Evolutionary conservation across 2,113 vertebrate species (phyloP), one percentile per base, ranked within the genome.

Genomic region (Zosterops pallidus): DNA sequence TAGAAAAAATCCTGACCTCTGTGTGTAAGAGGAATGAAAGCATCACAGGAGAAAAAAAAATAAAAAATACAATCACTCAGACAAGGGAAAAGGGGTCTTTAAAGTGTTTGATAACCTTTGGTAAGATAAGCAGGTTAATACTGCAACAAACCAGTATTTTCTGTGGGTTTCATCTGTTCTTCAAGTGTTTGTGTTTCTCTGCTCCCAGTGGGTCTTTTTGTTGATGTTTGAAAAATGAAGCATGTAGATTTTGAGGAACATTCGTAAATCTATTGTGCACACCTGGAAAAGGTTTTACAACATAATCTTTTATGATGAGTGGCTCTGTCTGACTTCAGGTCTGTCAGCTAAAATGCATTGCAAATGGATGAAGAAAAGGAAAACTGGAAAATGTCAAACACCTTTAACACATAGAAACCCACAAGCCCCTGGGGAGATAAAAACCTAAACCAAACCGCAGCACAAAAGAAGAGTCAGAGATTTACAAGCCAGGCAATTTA

Each of bases 221-320:
- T 65, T 80, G 85, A 57, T 95, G 59, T 83, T 93, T 86, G 85
- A 83, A 93, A 93, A 93, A 88, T 12, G 35, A 86, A 83, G 55
- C 71, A 62, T n/a, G 50, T 41, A 83, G 74, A 71, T 90, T 91
- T 79, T 42, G 55, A 90, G 42, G 42, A 96, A 83, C 9, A 20
- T 74, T 92, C 77, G 79, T 80, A 93, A 95, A 91, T 76, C 41
- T 20, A 55, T 17, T 28, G 39, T 64, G 41, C 26, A 25, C 3
- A 2, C 90, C 55, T 31, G 35, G 64, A 70, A 84, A 89, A 67
- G 53, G 59, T n/a, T 92, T 88, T 65, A 26, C 37, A 76, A 24
- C 16, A 23, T 14, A 55, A 71, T 82, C 41, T 55, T 81, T 62
- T 59, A 5, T 72, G 49, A 83, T 4, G 26, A 18, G 67, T 46